Conservation (phyloP, 2,797 vertebrate genomes). For the Capromys pilorides region DNA sequence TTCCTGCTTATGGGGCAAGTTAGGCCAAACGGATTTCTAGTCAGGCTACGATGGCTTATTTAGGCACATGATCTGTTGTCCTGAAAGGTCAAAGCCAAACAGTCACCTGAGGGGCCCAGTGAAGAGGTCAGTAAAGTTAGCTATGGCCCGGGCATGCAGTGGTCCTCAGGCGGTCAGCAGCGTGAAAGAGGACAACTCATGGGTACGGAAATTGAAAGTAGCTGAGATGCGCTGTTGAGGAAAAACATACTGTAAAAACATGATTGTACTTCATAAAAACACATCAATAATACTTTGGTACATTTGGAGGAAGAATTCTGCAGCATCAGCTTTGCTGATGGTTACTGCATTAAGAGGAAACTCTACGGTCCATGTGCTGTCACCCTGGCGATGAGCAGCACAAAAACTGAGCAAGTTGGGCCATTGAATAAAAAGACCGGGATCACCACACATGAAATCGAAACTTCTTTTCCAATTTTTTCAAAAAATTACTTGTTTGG, state of each 20-base stretch:
- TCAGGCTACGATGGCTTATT: background rate
- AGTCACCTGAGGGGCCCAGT: background rate
- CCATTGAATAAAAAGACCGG: background rate
- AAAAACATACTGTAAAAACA: background rate
- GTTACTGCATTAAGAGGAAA: background rate
- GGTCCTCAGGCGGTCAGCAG: background rate
- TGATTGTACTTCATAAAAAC: background rate
- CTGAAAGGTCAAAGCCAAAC: constrained; percentile 20
- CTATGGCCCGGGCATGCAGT: background rate
- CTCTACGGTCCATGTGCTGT: background rate
- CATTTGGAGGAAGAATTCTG: background rate
- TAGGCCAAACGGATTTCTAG: background rate
- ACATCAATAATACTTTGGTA: background rate
- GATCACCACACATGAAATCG: background rate
- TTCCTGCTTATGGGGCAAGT: background rate
- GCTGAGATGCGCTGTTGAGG: background rate
- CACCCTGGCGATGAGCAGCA: background rate
- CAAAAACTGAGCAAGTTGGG: background rate
- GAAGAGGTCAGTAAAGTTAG: constrained; percentile 18
- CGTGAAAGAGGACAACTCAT: background rate
- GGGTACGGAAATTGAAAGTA: background rate
- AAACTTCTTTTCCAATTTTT: background rate
- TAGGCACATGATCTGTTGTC: background rate
- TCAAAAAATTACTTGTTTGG: too few relatives aligned
- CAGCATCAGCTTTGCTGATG: background rate